Percentiles rank a stretch among this genome's conserved stretches.
These are phyloP conservation scores for Caenorhabditis sp. DNA, from an alignment of 2,888 invertebrate genomes.

Conservation along the genomic window DNA sequence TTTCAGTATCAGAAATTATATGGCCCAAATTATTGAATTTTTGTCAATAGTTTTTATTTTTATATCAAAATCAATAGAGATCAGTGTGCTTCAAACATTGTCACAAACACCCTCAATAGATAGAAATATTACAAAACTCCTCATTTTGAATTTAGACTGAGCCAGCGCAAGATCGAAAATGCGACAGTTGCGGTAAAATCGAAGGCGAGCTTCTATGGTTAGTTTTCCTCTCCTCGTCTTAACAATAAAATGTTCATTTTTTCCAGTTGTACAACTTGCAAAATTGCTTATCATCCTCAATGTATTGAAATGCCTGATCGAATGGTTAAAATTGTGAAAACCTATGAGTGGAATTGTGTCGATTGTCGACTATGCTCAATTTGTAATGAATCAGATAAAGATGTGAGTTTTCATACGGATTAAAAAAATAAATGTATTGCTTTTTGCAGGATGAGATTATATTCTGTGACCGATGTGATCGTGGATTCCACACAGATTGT, in stretches of 20 bases:
- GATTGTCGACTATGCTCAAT: constrained; percentile 89
- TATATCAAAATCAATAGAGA: too few species aligned
- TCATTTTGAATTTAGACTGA: neutral
- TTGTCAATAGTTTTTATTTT: too few species aligned
- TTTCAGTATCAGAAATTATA: too few species aligned
- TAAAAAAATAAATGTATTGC: neutral
- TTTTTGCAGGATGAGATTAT: constrained; percentile 81
- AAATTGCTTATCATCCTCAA: constrained; percentile 78
- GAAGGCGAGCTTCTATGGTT: constrained; percentile 3
- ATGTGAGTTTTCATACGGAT: constrained; percentile 72
- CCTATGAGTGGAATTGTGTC: constrained; percentile 89
- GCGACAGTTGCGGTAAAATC: neutral
- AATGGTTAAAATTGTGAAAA: constrained; percentile 81
- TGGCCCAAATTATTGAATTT: too few species aligned
- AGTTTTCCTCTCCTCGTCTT: neutral
- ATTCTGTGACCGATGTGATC: constrained; percentile 91
- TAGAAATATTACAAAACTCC: too few species aligned
- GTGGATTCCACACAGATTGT: constrained; percentile 91
- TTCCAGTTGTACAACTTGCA: constrained; percentile 49
- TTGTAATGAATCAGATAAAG: constrained; percentile 83
- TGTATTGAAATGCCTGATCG: constrained; percentile 86
- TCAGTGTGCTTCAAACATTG: too few species aligned
- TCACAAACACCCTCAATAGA: too few species aligned
- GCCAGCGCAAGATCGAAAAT: neutral
- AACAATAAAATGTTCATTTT: neutral